Evolutionary conservation across 1,140 invertebrate species (phyloP).

Genomic region (Idris sp.): DNA sequence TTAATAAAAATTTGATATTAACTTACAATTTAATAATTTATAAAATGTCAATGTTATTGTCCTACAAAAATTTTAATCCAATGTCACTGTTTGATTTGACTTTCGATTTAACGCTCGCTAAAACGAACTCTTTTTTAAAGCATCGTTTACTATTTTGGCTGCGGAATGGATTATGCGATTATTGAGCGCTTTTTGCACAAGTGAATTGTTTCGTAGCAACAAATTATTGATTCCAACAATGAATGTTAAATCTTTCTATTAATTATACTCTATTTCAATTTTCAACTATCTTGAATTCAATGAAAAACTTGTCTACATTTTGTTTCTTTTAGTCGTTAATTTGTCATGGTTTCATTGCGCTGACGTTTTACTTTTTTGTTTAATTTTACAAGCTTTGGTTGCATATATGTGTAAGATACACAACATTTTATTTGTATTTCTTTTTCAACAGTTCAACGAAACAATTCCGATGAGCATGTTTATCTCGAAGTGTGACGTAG

Average conservation of each 20-base stretch:
- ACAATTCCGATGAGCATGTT: slow-evolving; percentile 21
- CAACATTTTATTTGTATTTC: too few species aligned
- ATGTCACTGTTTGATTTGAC: slow-evolving; percentile 6
- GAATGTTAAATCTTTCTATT: slow-evolving; percentile 11
- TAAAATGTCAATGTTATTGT: too few species aligned
- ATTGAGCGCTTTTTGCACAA: slow-evolving; percentile 28
- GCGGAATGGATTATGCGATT: slow-evolving; percentile 25
- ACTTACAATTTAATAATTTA: too few species aligned
- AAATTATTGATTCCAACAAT: slow-evolving; percentile 9
- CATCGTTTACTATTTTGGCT: slow-evolving; percentile 14
- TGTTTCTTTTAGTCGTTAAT: too few species aligned
- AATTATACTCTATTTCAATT: slow-evolving; percentile 23
- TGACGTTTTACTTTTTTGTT: slow-evolving; percentile 23
- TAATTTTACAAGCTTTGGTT: slow-evolving; percentile 17
- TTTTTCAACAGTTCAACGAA: not conserved
- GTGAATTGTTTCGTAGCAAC: slow-evolving; percentile 15
- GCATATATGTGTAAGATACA: slow-evolving; percentile 21
- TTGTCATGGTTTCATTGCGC: slow-evolving; percentile 27
- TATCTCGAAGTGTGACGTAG: slow-evolving; percentile 11
- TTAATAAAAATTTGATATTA: too few species aligned
- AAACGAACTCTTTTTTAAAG: not conserved
- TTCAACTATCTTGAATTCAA: slow-evolving; percentile 8
- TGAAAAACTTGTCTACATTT: slow-evolving; percentile 23
- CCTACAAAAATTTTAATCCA: not conserved
- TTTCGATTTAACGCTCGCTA: not conserved